phyloP scores from a whole-genome alignment of 2,113 vertebrate genomes.

The cattle (Bos taurus) region ARS-UCD2.0 NC_037354.1:42243501-42244000 shows the following conservation, averaged over 20 bases:
- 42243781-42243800: not conserved
- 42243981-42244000: accelerated
- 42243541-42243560: not conserved
- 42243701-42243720: no score
- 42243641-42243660: not conserved
- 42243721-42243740: not conserved
- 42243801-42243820: not conserved
- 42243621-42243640: not conserved
- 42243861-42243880: not conserved
- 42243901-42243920: not conserved
- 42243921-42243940: not conserved
- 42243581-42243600: not conserved
- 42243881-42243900: not conserved
- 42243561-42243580: not conserved
- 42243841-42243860: not conserved
- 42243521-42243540: not conserved
- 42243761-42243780: accelerated
- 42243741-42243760: not conserved
- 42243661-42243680: not conserved
- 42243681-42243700: not conserved
- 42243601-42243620: not conserved
- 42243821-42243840: not conserved
- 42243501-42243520: not conserved
- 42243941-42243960: accelerated
- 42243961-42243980: not conserved